These are phyloP conservation scores for Coranthus polyacanthus DNA, from an alignment of 2,797 vertebrate genomes.

Conservation along the genomic window DNA sequence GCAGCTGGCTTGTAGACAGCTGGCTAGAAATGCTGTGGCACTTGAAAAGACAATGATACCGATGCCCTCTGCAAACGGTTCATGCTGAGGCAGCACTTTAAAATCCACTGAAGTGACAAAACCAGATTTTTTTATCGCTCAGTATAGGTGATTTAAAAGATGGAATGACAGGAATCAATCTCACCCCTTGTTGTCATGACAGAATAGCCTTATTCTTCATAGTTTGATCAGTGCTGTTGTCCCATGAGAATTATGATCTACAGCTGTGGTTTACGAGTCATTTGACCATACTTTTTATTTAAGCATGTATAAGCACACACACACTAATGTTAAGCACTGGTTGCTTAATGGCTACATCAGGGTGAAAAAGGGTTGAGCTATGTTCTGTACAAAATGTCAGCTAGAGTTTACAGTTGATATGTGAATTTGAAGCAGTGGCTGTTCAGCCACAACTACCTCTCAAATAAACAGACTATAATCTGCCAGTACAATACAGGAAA, in stretches of 20 bases:
- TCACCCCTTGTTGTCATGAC: slow-evolving; percentile 18
- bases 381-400: slow-evolving; percentile 12
- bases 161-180: slow-evolving; percentile 33
- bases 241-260: not conserved
- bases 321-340: not conserved
- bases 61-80: slow-evolving; percentile 68
- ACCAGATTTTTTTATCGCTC: slow-evolving; percentile 45
- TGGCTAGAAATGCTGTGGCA: slow-evolving; percentile 60
- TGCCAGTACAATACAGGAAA: not conserved
- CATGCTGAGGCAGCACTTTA: slow-evolving; percentile 74
- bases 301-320: not conserved
- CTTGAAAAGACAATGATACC: slow-evolving; percentile 76
- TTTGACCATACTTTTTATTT: slow-evolving; percentile 5
- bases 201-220: not conserved
- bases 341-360: no score
- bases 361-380: slow-evolving; percentile 2
- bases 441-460: slow-evolving; percentile 2
- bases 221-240: slow-evolving; percentile 1
- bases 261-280: not conserved
- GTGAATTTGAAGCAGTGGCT: slow-evolving; percentile 4
- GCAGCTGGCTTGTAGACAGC: slow-evolving; percentile 61
- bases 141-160: slow-evolving; percentile 41
- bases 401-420: slow-evolving; percentile 9
- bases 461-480: slow-evolving; percentile 8
- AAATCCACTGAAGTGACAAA: slow-evolving; percentile 58